Base-by-base conservation (phyloP, 2,113 vertebrate species). In the Hemibagrus wyckioides region DNA sequence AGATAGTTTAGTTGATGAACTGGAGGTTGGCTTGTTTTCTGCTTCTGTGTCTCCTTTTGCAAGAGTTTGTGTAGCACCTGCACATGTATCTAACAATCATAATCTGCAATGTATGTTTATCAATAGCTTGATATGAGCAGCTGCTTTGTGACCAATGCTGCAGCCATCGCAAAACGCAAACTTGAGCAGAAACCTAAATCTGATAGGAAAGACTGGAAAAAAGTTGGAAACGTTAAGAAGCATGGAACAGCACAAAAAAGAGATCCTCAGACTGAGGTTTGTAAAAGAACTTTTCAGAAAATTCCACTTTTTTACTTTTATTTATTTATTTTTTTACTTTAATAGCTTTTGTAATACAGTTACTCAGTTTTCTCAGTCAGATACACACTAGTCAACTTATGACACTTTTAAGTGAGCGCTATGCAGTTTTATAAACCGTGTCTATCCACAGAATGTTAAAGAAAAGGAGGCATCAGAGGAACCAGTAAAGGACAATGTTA, bases 81-180 rank as follows among this genome's bases (percentile, higher is more conserved):
- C 11, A 13, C 39, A 11, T 59, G 23, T 28, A 57, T 41, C 23
- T 39, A 28, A 59, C n/a, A 33, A 25, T 54, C 19, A 33, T 23
- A 54, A 54, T 57, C 6, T 69, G 59, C 21, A 65, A 30, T 41
- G 21, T 50, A 13, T 90, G 33, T 85, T 23, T n/a, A n/a, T 52
- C 84, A 95, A 94, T 90, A 91, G 81, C 89, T 93, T 67, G 87
- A 93, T 85, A 91, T 93, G 88, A 92, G 90, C 84, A 91, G 92
- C 90, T 92, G 90, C 57, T 86, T 88, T 79, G 73, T 91, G 76
- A 87, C 89, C 63, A 90, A 89, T 30, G 82, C 91, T 52, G 85
- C 92, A 52, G 85, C 81, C 36, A 87, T 65, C 15, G 88, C 89
- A 1, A 85, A 92, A 73, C 90, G 91, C 54, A 90, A 87, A 52